A percentile compares a stretch with the other conserved stretches of the same genome.
These are phyloP conservation scores for Bubo blakistoni DNA, from an alignment of 2,113 vertebrate species.

Conservation along the genomic window DNA sequence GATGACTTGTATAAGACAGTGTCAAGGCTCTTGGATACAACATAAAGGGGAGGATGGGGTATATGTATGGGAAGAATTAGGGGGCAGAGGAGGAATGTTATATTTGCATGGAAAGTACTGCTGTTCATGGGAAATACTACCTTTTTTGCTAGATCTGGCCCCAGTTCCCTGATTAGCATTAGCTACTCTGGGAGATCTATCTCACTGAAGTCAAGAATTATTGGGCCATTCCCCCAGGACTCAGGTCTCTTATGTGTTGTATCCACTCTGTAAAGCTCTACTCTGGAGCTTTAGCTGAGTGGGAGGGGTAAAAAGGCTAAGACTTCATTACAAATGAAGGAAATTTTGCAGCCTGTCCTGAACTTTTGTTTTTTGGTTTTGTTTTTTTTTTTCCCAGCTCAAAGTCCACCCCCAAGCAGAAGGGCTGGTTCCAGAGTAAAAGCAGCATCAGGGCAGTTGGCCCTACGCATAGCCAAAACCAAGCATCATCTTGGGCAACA, in stretches of 20 bases:
- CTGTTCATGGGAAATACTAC: not conserved
- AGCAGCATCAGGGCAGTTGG: not conserved
- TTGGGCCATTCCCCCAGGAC: not conserved
- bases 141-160: not conserved
- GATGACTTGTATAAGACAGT: not conserved
- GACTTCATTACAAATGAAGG: not conserved
- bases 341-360: not conserved
- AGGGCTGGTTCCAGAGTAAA: not conserved
- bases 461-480: not conserved
- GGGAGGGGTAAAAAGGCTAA: not conserved
- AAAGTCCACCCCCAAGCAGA: not conserved
- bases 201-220: not conserved
- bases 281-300: not conserved
- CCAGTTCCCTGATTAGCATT: not conserved
- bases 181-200: not conserved
- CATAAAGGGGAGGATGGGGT: not conserved
- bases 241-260: rapidly evolving
- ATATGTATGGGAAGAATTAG: not conserved
- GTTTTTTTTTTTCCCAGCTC: not conserved
- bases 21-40: not conserved
- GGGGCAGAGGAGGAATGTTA: not conserved
- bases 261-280: not conserved
- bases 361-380: not conserved
- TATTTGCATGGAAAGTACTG: not conserved
- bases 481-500: not conserved